Conservation (phyloP, 2,797 vertebrate species). For the Podarcis siculus region DNA sequence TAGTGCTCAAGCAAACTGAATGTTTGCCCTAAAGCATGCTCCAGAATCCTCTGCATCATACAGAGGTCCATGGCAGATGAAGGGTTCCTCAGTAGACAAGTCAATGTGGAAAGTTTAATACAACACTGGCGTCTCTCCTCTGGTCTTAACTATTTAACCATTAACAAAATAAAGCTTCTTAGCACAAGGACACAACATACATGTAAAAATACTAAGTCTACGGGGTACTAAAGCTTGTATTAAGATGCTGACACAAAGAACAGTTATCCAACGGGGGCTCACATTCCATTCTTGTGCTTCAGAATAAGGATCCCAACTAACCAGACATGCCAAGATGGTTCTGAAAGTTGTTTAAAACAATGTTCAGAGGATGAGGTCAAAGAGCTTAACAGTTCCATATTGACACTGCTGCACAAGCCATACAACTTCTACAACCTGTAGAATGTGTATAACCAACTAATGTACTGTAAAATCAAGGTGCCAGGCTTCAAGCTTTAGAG, state of each 20-base stretch:
- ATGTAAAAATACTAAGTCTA: background rate
- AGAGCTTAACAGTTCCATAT: no score
- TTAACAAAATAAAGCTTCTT: background rate
- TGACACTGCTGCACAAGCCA: background rate
- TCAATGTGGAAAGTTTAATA: background rate
- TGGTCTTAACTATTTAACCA: background rate
- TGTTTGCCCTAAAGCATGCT: no score
- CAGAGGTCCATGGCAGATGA: background rate
- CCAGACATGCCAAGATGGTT: background rate
- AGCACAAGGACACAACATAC: background rate
- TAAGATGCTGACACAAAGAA: background rate
- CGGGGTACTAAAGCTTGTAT: background rate
- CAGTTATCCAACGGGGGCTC: background rate
- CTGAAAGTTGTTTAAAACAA: background rate
- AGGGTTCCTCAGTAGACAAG: background rate
- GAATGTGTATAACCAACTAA: background rate
- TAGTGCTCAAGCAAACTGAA: background rate
- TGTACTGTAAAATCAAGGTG: background rate
- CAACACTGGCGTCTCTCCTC: background rate
- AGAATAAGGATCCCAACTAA: background rate
- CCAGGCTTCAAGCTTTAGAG: background rate
- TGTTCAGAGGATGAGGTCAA: background rate
- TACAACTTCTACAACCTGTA: background rate
- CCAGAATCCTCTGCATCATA: background rate
- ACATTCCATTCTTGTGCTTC: background rate